Evolutionary conservation across 37 sponge, comb jelly and placozoan genomes (phyloP).

Genomic region (Diacarnus erythraeanus): DNA sequence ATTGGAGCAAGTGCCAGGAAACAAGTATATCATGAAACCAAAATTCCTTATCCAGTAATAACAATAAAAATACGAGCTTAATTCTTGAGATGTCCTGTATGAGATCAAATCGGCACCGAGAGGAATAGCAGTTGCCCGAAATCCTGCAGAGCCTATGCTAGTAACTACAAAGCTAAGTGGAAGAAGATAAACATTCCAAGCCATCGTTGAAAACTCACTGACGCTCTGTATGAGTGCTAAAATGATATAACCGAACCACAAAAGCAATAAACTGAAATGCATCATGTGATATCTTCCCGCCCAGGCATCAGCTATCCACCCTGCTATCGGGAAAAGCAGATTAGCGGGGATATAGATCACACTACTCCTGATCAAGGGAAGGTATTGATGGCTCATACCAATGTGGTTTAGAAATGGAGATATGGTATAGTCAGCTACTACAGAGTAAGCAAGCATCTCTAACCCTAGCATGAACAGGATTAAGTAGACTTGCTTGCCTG

Average conservation of each 20-base stretch:
- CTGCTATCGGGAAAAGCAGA: conserved; percentile 8
- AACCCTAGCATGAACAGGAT: conserved; percentile 6
- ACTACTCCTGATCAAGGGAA: not conserved
- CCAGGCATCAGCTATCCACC: conserved; percentile 21
- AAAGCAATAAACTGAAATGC: not conserved
- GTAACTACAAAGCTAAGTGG: conserved; percentile 14
- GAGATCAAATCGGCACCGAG: conserved; percentile 51
- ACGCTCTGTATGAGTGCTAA: not conserved
- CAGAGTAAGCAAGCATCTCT: conserved; percentile 7
- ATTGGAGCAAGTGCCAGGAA: not conserved
- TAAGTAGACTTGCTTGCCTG: conserved; percentile 4
- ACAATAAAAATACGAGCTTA: conserved; percentile 64
- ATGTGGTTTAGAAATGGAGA: not conserved
- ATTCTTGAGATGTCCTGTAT: conserved; percentile 20
- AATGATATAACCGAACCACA: conserved; percentile 9
- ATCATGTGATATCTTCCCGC: conserved; percentile 5
- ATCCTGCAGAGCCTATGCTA: conserved; percentile 36
- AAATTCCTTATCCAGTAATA: conserved; percentile 66
- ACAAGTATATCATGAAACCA: not conserved
- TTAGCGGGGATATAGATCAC: not conserved
- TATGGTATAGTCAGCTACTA: not conserved
- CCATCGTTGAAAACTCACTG: not conserved
- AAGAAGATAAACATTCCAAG: conserved; percentile 5
- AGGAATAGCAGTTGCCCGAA: conserved; percentile 43
- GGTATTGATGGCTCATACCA: too few relatives aligned